Evolutionary conservation across 2,113 vertebrate genomes (phyloP).

Genomic region (Sciurus niger): DNA sequence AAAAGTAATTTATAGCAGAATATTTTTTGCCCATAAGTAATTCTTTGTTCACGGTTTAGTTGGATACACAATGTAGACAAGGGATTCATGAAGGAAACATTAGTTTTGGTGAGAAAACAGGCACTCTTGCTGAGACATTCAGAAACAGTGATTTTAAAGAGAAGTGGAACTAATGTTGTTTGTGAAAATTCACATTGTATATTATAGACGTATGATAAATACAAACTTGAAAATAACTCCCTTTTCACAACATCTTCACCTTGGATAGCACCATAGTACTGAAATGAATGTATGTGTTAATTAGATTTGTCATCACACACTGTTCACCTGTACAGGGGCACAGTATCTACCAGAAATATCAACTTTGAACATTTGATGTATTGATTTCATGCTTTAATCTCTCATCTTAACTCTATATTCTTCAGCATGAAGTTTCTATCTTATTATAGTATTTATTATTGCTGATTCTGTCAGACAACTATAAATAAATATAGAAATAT

Average conservation of each 20-base stretch:
- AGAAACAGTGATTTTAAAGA: slow-evolving; percentile 33
- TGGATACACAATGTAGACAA: slow-evolving; percentile 10
- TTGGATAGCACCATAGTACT: not conserved
- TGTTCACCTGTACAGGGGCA: not conserved
- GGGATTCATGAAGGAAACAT: slow-evolving; percentile 58
- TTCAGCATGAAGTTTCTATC: not conserved
- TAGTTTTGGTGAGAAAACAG: not conserved
- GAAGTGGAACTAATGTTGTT: not conserved
- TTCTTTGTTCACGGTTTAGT: not conserved
- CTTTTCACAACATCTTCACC: not conserved
- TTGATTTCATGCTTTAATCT: slow-evolving; percentile 48
- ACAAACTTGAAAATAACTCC: slow-evolving; percentile 66
- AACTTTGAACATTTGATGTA: not conserved
- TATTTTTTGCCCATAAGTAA: not conserved
- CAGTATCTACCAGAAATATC: not conserved
- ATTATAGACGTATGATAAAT: slow-evolving; percentile 26
- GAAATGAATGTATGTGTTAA: slow-evolving; percentile 56
- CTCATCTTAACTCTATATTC: not conserved
- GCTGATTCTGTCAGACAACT: not conserved
- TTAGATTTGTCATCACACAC: slow-evolving; percentile 61
- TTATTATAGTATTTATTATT: not conserved
- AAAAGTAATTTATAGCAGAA: not conserved
- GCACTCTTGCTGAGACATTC: not conserved
- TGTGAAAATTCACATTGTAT: slow-evolving; percentile 37
- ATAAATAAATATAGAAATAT: not conserved